Base-by-base conservation (phyloP, 2,797 vertebrate species). In the Nannoperca obscura region DNA sequence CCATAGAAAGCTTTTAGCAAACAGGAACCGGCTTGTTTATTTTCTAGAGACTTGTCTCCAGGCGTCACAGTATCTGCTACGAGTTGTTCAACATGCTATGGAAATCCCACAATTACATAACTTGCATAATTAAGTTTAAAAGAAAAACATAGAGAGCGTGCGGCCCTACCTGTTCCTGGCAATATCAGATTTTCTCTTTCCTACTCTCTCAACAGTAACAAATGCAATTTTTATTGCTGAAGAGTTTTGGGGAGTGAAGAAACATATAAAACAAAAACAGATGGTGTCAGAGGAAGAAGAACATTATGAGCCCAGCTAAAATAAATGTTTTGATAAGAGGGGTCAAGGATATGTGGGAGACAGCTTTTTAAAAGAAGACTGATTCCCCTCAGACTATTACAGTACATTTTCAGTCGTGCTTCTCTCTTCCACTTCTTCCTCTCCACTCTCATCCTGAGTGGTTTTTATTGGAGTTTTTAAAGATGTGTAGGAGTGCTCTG, bases 61-160 rank as follows among this genome's bases (percentile, higher is more conserved):
- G 85, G 88, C 70, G 75, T 89, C 65, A 44, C 68, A 47, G 61
- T 86, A 73, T 89, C 85, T 83, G 67, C 71, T 53, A 71, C 12
- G 22, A 72, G 79, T 82, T 83, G 52, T 82, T 87, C 46, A 73
- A 83, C 78, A 74, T 24, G 62, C 46, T 70, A 78, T 71, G 75
- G 76, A 91, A 90, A 91, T 74, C 61, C 81, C 47, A 32, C 64
- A 78, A 76, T 94, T 93, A 86, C 87, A 81, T 81, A 94, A 94
- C 76, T n/a, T 36, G 57, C 24, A 38, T 70, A 61, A 91, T 88
- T 82, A 87, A 54, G 42, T 40, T 27, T 27, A 27, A 15, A 67
- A 74, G 68, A 5, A 66, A 81, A 64, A 70, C 32, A 76, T 0
- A 22, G 19, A 65, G 42, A 62, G 27, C 9, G 13, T 30, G 30